Conservation (phyloP, 30 jellyfish, hydroid and myxozoan species). For the Pseudorhiza aurosa region DNA sequence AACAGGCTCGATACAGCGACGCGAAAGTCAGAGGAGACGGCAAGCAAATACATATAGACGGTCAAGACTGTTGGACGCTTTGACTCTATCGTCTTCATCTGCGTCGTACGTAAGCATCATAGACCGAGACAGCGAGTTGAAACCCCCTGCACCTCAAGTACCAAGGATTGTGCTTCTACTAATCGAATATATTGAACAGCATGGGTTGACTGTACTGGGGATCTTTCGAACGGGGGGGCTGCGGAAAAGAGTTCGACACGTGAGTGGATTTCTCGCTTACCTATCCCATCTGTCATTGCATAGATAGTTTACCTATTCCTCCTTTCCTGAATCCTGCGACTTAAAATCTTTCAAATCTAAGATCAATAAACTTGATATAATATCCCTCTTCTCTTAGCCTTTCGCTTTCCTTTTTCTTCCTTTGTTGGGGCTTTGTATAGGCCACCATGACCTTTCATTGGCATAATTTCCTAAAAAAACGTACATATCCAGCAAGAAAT, state of each 20-base stretch:
- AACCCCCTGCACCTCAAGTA: constrained; percentile 85
- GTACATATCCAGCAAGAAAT: no score
- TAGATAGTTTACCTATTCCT: no score
- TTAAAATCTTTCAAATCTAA: no score
- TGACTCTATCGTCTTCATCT: constrained; percentile 90
- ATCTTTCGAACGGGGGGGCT: constrained; percentile 97
- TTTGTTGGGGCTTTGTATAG: no score
- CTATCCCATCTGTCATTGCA: no score
- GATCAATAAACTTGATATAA: no score
- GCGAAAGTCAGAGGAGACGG: constrained; percentile 80
- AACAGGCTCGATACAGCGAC: constrained; percentile 32
- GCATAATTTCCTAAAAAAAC: no score
- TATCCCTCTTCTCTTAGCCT: no score
- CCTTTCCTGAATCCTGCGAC: no score
- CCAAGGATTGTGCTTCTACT: constrained; percentile 74
- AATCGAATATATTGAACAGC: constrained; percentile 77
- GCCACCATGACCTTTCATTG: no score
- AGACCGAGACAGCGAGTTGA: constrained; percentile 85
- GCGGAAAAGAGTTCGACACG: constrained; percentile 94
- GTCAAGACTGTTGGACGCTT: constrained; percentile 91
- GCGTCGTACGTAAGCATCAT: constrained; percentile 93
- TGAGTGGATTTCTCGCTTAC: constrained; percentile 26
- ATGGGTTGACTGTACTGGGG: constrained; percentile 82
- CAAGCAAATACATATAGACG: constrained; percentile 63
- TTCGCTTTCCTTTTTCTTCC: no score